Percentiles rank a stretch among this genome's conserved stretches.
phyloP scores from a whole-genome alignment of 2,113 vertebrate species.

The Aldabrachelys gigantea region DNA sequence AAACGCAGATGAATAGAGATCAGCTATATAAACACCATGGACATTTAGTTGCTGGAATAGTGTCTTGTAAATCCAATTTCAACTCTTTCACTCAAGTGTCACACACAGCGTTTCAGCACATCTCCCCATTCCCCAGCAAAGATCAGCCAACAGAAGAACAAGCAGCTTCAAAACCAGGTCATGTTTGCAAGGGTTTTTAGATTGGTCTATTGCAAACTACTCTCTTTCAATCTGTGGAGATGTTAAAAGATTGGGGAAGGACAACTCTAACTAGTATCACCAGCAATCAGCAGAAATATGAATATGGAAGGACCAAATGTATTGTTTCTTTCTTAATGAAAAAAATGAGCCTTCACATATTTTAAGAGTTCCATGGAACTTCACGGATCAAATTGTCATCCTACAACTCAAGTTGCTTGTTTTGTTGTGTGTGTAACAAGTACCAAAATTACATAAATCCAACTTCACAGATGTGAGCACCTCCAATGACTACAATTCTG shows the following conservation, averaged over 20 bases:
- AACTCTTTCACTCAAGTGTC: conserved; percentile 68
- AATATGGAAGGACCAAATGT: conserved; percentile 6
- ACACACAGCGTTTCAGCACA: conserved; percentile 64
- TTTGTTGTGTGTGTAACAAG: not conserved
- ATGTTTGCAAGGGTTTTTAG: not conserved
- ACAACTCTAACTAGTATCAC: not conserved
- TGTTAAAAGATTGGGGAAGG: not conserved
- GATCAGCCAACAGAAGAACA: not conserved
- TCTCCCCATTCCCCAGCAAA: conserved; percentile 7
- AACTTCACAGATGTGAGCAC: fast-evolving
- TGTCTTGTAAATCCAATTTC: conserved; percentile 66
- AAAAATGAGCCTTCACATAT: not conserved
- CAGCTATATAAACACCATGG: conserved; percentile 79
- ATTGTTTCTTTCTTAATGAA: not conserved
- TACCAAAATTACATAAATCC: not conserved
- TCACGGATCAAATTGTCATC: not conserved
- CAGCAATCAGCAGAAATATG: fast-evolving
- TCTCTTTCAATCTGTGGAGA: not conserved
- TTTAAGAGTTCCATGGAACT: not conserved
- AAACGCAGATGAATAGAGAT: conserved; percentile 83
- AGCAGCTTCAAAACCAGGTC: conserved; percentile 17
- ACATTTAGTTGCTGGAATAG: conserved; percentile 75
- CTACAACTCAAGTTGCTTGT: not conserved
- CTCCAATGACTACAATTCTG: fast-evolving
- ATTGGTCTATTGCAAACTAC: not conserved